Evolutionary conservation across 1,140 invertebrate genomes (phyloP), one percentile per base, ranked within the genome.

Genomic region (Leptinotarsa lineolata): DNA sequence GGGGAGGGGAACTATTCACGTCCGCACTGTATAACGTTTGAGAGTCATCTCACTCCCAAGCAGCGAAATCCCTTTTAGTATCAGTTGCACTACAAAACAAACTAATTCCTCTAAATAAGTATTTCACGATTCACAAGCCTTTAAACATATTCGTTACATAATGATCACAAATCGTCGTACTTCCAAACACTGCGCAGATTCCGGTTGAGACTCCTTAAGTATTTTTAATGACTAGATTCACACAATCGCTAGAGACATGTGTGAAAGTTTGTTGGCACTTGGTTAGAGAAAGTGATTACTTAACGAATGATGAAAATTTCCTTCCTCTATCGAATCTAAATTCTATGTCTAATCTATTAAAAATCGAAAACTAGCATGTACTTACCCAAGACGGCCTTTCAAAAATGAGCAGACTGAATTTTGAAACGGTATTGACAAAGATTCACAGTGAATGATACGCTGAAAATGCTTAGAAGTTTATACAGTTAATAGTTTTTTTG

Each of bases 221-320:
- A 54, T 18, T 54, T 54, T 54, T 18, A 63, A 63, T 63, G 61
- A 63, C 61, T 63, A 63, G 61, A 63, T 63, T 4, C 61, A 63
- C 61, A 63, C 61, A 30, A 22, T 63, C 16, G 13, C 24, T 63
- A 20, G 0, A 63, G 24, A 24, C 20, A 22, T 22, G 24, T 63
- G 20, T 63, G 44, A 18, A 67, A 67, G 15, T 67, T 30, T 18
- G 30, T 67, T 67, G 65, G 65, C 65, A 67, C 65, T 63, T 63
- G 20, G 61, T 63, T 20, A 63, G 22, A 63, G 20, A n/a, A 59
- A n/a, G 6, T 54, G 48, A 54, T n/a, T 18, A 54, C 48, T 18
- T 13, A 18, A 54, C 8, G 30, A 39, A 39, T 2, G 30, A 39
- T 39, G 30, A 39, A 39, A 39, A 39, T 39, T 39, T 39, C 8